Conservation (phyloP, 1,140 invertebrate species). For the Drosophila murphyi region DNA sequence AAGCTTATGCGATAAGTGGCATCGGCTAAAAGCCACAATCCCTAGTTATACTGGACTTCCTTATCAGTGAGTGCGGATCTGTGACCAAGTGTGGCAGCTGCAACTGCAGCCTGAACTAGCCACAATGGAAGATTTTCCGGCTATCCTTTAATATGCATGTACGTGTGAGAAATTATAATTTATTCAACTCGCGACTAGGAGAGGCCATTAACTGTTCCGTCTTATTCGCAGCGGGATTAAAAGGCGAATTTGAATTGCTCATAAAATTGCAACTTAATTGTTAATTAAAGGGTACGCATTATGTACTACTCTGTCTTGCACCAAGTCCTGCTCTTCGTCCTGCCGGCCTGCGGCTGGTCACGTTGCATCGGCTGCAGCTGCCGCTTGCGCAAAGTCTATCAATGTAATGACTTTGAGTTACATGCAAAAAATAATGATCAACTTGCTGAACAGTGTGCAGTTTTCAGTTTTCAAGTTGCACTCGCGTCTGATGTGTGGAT, state of each 20-base stretch:
- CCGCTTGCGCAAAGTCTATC: conserved; percentile 63
- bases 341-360: conserved; percentile 50
- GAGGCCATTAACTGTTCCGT: conserved; percentile 46
- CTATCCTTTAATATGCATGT: conserved; percentile 44
- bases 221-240: conserved; percentile 38
- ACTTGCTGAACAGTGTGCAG: conserved; percentile 8
- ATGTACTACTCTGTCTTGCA: background rate
- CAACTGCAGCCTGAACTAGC: conserved; percentile 37
- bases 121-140: conserved; percentile 17
- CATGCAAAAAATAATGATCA: conserved; percentile 42
- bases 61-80: conserved; percentile 61
- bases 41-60: conserved; percentile 41
- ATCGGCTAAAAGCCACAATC: conserved; percentile 16
- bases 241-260: conserved; percentile 63
- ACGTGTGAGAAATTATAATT: conserved; percentile 78
- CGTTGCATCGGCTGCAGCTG: conserved; percentile 43
- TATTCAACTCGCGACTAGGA: conserved; percentile 63
- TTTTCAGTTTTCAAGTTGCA: conserved; percentile 12
- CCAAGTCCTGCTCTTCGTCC: background rate
- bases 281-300: conserved; percentile 75
- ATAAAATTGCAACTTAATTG: conserved; percentile 77
- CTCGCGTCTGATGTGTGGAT: conserved; percentile 66
- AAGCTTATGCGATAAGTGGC: conserved; percentile 70
- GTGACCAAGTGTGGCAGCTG: conserved; percentile 36
- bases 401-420: conserved; percentile 67